Evolutionary conservation across 2,797 vertebrate genomes (phyloP), one percentile per base, ranked within the genome.

Genomic region (Amblyraja radiata): DNA sequence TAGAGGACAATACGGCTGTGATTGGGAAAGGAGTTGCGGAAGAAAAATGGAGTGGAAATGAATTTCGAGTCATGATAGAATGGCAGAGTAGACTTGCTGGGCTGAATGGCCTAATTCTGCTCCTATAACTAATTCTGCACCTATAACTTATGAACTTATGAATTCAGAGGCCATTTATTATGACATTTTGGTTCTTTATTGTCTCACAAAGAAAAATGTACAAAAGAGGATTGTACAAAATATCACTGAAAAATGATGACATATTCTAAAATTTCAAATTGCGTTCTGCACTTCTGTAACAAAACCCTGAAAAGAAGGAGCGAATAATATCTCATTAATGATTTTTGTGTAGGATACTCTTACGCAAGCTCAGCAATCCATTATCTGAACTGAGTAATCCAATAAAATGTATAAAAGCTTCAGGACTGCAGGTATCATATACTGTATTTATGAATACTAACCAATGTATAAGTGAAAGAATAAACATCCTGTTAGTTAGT

Each of bases 401-500:
- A 68, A 88, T 68, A 88, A 88, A 25, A 68, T 68, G 39, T 88
- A 65, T 88, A 88, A 68, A 68, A 65, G 63, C 63, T 68, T 68
- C 84, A 88, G 61, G n/a, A 68, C 13, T 18, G 84, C 28, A 68
- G 65, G n/a, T 65, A 61, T 88, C n/a, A 88, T 88, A 88, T 68
- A 18, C 16, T 88, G n/a, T 68, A 36, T 68, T 11, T 63, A 68
- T 32, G 18, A 84, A 68, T 68, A 68, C 84, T 88, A 28, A 58
- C 61, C 68, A 63, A 8, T n/a, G 16, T 23, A 88, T 68, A 88
- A 88, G 7, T 21, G n/a, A 68, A 88, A 88, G 61, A 88, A 88
- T 88, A 88, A 88, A 88, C 63, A 88, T 88, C 13, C 63, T 68
- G 84, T 88, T 65, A 88, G 84, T 16, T 68, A 88, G 68, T 68